These are phyloP conservation scores for Drosophila varians DNA, from an alignment of 1,140 invertebrate species.

Conservation along the genomic window DNA sequence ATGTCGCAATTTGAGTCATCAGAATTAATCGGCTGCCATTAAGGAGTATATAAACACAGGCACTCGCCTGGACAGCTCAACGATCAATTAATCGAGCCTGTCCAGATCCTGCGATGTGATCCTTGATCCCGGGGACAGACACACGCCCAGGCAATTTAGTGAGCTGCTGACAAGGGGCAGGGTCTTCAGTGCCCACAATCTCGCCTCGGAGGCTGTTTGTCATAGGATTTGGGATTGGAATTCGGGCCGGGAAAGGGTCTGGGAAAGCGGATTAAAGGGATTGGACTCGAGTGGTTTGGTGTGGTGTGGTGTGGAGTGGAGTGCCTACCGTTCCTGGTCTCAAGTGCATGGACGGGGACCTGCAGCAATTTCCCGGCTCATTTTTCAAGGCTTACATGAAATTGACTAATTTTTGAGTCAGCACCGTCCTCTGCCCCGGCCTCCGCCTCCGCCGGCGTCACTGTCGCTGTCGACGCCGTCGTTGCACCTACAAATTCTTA, in stretches of 20 bases:
- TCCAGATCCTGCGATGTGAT: constrained; percentile 42
- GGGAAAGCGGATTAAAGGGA: constrained; percentile 50
- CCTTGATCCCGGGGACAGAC: constrained; percentile 12
- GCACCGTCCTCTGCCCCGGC: constrained; percentile 19
- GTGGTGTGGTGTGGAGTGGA: constrained; percentile 2
- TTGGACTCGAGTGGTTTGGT: neutral
- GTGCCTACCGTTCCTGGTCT: constrained; percentile 55
- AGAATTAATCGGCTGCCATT: constrained; percentile 56
- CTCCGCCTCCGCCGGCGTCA: constrained; percentile 33
- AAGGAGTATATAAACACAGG: constrained; percentile 45
- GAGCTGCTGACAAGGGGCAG: constrained; percentile 63
- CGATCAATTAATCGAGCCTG: constrained; percentile 58
- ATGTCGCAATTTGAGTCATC: constrained; percentile 26
- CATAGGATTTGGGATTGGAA: constrained; percentile 1
- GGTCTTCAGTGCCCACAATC: constrained; percentile 36
- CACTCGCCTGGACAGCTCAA: neutral
- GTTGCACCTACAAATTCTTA: constrained; percentile 78
- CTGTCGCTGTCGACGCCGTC: constrained; percentile 18
- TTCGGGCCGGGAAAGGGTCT: constrained; percentile 8
- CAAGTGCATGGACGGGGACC: constrained; percentile 47
- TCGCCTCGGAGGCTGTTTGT: constrained; percentile 30
- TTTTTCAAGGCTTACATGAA: constrained; percentile 74
- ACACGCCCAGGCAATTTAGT: constrained; percentile 51
- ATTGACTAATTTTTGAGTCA: constrained; percentile 77
- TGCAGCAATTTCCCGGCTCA: constrained; percentile 53